Percentiles rank a stretch among this genome's conserved stretches.
Evolutionary conservation across 2,888 invertebrate genomes (phyloP).

Genomic region (Rotaria magnacalcarata): DNA sequence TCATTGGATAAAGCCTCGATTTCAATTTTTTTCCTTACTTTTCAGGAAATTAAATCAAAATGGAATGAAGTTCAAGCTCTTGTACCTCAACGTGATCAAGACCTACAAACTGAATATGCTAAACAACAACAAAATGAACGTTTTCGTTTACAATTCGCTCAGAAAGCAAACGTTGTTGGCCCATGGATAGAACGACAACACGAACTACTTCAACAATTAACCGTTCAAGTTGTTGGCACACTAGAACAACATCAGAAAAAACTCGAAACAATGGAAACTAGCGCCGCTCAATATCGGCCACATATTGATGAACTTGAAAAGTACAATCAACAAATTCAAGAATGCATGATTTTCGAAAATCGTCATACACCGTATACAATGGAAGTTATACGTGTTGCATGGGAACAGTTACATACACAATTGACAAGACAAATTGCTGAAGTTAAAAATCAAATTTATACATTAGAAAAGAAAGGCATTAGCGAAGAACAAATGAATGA

Average conservation of each 20-base stretch:
- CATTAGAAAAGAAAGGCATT: slow-evolving; percentile 84
- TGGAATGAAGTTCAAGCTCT: slow-evolving; percentile 90
- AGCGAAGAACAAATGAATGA: slow-evolving; percentile 91
- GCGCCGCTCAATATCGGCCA: slow-evolving; percentile 87
- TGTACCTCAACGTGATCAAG: slow-evolving; percentile 91
- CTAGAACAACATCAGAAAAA: slow-evolving; percentile 24
- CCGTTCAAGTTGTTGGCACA: background rate
- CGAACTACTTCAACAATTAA: slow-evolving; percentile 42
- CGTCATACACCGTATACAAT: slow-evolving; percentile 96
- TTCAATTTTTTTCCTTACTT: background rate
- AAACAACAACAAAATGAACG: slow-evolving; percentile 97
- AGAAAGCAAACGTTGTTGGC: slow-evolving; percentile 95
- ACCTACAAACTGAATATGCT: slow-evolving; percentile 86
- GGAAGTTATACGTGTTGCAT: slow-evolving; percentile 97
- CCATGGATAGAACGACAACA: slow-evolving; percentile 95
- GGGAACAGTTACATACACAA: slow-evolving; percentile 96
- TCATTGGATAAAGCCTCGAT: too few relatives aligned
- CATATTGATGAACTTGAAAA: slow-evolving; percentile 97
- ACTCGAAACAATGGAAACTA: slow-evolving; percentile 24
- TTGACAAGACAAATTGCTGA: slow-evolving; percentile 98
- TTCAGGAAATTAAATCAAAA: slow-evolving; percentile 73
- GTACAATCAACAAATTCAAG: slow-evolving; percentile 83
- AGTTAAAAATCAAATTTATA: slow-evolving; percentile 97
- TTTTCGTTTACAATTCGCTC: slow-evolving; percentile 92
- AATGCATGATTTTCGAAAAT: slow-evolving; percentile 99